Conservation (phyloP, 1,140 invertebrate species). For the Drosophila malerkotliana region DNA sequence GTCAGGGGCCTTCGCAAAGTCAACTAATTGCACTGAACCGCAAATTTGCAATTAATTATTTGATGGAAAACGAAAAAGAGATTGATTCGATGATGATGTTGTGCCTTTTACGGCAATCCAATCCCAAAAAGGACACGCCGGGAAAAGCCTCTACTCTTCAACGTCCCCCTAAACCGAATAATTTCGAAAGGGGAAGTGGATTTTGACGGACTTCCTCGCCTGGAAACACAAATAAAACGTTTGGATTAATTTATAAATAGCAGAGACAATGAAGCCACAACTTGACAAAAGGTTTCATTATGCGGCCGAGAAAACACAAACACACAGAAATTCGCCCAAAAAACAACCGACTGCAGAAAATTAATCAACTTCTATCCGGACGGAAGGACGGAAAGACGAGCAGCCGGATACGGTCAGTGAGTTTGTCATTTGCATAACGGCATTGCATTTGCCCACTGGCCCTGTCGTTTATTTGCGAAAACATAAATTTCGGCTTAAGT, state of each 20-base stretch:
- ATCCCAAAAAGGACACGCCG: slow-evolving; percentile 3
- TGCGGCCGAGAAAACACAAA: slow-evolving; percentile 49
- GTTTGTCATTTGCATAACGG: slow-evolving; percentile 68
- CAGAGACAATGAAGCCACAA: slow-evolving; percentile 36
- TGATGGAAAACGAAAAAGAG: slow-evolving; percentile 42
- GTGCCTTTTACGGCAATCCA: slow-evolving; percentile 21
- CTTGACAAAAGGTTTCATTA: slow-evolving; percentile 52
- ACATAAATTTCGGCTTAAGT: slow-evolving; percentile 56
- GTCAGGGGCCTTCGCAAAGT: slow-evolving; percentile 13
- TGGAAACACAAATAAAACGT: slow-evolving; percentile 41
- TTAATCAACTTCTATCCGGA: slow-evolving; percentile 66
- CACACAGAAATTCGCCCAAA: slow-evolving; percentile 35
- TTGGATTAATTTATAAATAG: slow-evolving; percentile 70
- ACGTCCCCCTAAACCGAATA: slow-evolving; percentile 2
- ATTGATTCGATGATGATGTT: slow-evolving; percentile 37
- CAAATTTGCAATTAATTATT: slow-evolving; percentile 53
- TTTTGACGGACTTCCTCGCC: slow-evolving; percentile 10
- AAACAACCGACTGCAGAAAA: slow-evolving; percentile 48
- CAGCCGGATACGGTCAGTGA: slow-evolving; percentile 33
- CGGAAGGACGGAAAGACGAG: slow-evolving; percentile 4
- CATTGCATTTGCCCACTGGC: slow-evolving; percentile 43
- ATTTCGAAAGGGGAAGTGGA: not conserved
- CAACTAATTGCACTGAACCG: slow-evolving; percentile 38
- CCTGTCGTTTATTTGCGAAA: slow-evolving; percentile 49
- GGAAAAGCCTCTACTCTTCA: not conserved